Evolutionary conservation across 2,113 vertebrate species (phyloP), one percentile per base, ranked within the genome.

Genomic region (Colaptes auratus): DNA sequence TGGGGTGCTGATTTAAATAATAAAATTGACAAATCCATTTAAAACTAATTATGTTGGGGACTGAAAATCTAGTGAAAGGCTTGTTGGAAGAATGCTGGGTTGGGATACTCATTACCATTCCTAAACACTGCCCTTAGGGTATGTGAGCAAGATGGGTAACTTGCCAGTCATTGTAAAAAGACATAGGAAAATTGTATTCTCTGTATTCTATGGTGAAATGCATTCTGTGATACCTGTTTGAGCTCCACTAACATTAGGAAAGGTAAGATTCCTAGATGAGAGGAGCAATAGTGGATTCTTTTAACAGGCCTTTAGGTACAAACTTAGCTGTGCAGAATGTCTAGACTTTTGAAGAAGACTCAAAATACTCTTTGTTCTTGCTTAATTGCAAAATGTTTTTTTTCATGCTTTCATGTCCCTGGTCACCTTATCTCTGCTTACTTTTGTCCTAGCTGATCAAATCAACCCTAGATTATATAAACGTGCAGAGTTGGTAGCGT

Each of bases 301-400:
- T 83, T 82, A 89, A 86, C 61, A 81, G 65, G 46, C 71, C 67
- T 72, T 92, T 66, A 72, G 64, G 85, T 88, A 85, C 16, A 80
- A 76, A 30, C n/a, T 82, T 59, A 83, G 24, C 61, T 86, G 17
- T 80, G 25, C 36, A 72, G 79, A 21, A 80, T 80, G 60, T 27
- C 10, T 90, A 12, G 63, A 17, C 25, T 60, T 86, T 64, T 90
- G 72, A 74, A 80, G 21, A 77, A 20, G n/a, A 48, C 28, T 67
- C 58, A 60, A 58, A 89, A 56, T 77, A 44, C 15, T 85, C 33
- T 91, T 96, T 87, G 35, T 74, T 44, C 35, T 88, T 80, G 28
- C 61, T 92, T 93, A 56, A 33, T 23, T 77, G 48, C 73, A 86
- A 10, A 0, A 2, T 1, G 2, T 12, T 70, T 53, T 95, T 95